Percentiles rank a stretch among this genome's conserved stretches.
Evolutionary conservation across 2,797 vertebrate species (phyloP).

Genomic region (Pseudomugil gertrudae): DNA sequence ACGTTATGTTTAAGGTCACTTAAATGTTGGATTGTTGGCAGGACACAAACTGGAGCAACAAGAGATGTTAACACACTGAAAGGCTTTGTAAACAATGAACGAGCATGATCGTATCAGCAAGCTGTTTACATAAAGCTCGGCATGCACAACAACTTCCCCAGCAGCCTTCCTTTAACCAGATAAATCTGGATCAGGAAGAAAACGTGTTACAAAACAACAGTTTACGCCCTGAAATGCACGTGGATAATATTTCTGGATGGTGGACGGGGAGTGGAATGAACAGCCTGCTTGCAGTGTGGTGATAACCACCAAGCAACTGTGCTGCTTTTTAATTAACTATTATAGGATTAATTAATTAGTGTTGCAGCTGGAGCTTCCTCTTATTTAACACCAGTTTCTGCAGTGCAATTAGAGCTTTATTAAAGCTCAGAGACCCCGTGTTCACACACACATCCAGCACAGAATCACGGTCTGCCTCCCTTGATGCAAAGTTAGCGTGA

Average conservation of each 20-base stretch:
- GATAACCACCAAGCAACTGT: background rate
- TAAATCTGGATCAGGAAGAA: background rate
- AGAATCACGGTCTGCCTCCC: no score
- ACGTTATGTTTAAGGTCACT: slow-evolving; percentile 66
- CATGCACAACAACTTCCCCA: slow-evolving; percentile 58
- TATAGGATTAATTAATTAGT: slow-evolving; percentile 38
- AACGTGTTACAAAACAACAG: background rate
- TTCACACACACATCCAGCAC: no score
- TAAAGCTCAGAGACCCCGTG: background rate
- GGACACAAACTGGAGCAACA: slow-evolving; percentile 27
- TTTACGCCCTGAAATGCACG: background rate
- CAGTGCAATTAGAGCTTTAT: slow-evolving; percentile 18
- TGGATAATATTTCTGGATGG: slow-evolving; percentile 4
- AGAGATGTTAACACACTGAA: slow-evolving; percentile 34
- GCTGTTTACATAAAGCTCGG: slow-evolving; percentile 32
- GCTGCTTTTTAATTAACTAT: slow-evolving; percentile 38
- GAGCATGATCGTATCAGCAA: slow-evolving; percentile 17
- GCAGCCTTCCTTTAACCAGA: slow-evolving; percentile 42
- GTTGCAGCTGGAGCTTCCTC: slow-evolving; percentile 20
- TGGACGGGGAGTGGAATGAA: slow-evolving; percentile 5
- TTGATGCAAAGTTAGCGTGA: background rate
- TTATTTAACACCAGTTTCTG: slow-evolving; percentile 26
- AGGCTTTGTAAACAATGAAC: slow-evolving; percentile 24
- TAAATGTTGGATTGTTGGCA: slow-evolving; percentile 47
- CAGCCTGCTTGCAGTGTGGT: background rate